Conservation (phyloP, 2,113 vertebrate genomes). For the Pelvicachromis taeniatus region DNA sequence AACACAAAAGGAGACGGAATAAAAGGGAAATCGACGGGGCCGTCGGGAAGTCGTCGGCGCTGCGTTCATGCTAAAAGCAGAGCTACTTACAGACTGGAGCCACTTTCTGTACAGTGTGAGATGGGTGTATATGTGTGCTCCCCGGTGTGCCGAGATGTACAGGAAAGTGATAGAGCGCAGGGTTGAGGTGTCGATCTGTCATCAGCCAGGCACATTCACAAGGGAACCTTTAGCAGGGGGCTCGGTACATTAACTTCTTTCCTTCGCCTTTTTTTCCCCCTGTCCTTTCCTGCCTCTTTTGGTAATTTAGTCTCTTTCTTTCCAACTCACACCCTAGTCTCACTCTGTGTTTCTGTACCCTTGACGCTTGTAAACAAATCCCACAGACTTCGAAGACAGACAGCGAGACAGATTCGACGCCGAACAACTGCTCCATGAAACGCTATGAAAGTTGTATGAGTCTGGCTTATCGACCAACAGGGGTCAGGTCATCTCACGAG, state of each 20-base stretch:
- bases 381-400: not conserved
- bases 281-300: not conserved
- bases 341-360: not conserved
- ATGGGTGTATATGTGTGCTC: not conserved
- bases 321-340: constrained; percentile 3
- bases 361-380: constrained; percentile 24
- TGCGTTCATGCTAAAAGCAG: not conserved
- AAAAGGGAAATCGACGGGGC: not conserved
- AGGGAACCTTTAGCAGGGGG: constrained; percentile 32
- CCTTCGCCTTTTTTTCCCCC: not conserved
- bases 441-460: not conserved
- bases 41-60: not conserved
- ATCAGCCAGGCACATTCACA: constrained; percentile 23
- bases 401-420: not conserved
- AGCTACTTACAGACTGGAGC: not conserved
- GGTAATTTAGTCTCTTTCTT: not conserved
- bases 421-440: not conserved
- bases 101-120: not conserved
- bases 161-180: constrained; percentile 12
- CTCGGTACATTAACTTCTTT: constrained; percentile 25
- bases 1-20: not conserved
- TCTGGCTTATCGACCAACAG: not conserved
- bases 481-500: not conserved
- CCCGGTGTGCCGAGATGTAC: constrained; percentile 13
- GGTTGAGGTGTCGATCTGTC: constrained; percentile 33